These are phyloP conservation scores for Hydractinia symbiolongicarpus DNA, from an alignment of 30 jellyfish, hydroid and myxozoan genomes.

Conservation along the genomic window DNA sequence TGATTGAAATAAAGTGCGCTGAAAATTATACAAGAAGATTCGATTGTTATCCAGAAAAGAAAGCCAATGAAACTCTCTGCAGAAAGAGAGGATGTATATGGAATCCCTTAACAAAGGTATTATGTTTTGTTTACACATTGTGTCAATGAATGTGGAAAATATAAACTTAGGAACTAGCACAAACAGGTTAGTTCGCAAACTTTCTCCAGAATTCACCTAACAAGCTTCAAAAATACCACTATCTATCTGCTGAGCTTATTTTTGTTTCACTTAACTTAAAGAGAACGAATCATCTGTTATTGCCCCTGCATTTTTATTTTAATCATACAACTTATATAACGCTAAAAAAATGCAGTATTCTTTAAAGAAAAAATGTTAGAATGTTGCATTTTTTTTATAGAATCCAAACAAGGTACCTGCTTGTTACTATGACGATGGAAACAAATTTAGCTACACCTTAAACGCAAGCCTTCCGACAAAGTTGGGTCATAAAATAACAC, in stretches of 20 bases:
- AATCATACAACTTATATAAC: no score
- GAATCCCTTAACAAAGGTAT: slow-evolving; percentile 24
- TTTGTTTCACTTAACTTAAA: no score
- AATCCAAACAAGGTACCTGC: slow-evolving; percentile 32
- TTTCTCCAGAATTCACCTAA: no score
- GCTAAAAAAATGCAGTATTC: no score
- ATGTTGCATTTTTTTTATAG: neutral
- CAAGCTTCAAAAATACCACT: no score
- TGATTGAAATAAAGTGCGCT: neutral
- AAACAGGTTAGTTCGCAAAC: no score
- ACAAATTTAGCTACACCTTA: slow-evolving; percentile 40
- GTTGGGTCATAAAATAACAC: slow-evolving; percentile 13
- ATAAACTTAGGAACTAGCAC: no score
- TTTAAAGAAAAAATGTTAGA: slow-evolving; percentile 18
- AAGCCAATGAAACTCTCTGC: slow-evolving; percentile 36
- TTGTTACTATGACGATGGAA: slow-evolving; percentile 34
- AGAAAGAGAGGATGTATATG: slow-evolving; percentile 32
- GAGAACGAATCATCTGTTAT: no score
- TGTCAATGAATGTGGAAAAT: no score
- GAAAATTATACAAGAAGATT: slow-evolving; percentile 20
- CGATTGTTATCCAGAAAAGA: slow-evolving; percentile 51
- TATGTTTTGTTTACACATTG: no score
- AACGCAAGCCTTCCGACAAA: neutral
- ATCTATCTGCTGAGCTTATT: no score
- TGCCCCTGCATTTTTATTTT: no score